A percentile compares a stretch with the other conserved stretches of the same genome.
These are phyloP conservation scores for Mycteria americana DNA, from an alignment of 2,797 vertebrate genomes.

Conservation along the genomic window DNA sequence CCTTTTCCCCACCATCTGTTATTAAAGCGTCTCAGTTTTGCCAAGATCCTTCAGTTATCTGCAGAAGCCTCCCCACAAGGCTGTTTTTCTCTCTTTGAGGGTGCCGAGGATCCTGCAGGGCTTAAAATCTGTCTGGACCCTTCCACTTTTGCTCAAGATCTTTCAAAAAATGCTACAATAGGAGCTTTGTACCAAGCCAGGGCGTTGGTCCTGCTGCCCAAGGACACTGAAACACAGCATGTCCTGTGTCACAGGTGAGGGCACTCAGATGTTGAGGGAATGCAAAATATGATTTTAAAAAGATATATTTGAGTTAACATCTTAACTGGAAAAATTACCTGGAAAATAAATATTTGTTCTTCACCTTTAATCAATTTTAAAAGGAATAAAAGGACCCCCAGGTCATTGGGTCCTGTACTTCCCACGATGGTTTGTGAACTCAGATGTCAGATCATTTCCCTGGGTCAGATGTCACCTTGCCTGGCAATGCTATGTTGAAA, in stretches of 20 bases:
- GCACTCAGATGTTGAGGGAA: background rate
- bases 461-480: background rate
- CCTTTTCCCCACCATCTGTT: slow-evolving; percentile 32
- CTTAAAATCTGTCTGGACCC: background rate
- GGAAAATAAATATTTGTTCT: background rate
- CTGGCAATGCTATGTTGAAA: background rate
- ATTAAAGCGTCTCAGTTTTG: slow-evolving; percentile 24
- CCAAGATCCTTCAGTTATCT: slow-evolving; percentile 28
- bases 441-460: background rate
- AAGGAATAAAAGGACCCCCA: background rate
- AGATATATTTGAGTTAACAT: background rate
- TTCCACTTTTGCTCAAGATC: background rate
- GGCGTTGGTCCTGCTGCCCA: background rate
- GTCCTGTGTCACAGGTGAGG: background rate
- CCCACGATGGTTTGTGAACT: background rate
- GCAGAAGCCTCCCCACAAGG: background rate
- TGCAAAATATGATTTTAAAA: background rate
- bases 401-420: too few relatives aligned
- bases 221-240: background rate
- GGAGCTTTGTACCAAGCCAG: background rate
- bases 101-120: background rate
- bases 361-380: background rate
- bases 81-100: background rate
- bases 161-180: background rate
- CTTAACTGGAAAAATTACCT: background rate